These are phyloP conservation scores for Drosophila sp. DNA, from an alignment of 1,140 invertebrate genomes.

Conservation along the genomic window DNA sequence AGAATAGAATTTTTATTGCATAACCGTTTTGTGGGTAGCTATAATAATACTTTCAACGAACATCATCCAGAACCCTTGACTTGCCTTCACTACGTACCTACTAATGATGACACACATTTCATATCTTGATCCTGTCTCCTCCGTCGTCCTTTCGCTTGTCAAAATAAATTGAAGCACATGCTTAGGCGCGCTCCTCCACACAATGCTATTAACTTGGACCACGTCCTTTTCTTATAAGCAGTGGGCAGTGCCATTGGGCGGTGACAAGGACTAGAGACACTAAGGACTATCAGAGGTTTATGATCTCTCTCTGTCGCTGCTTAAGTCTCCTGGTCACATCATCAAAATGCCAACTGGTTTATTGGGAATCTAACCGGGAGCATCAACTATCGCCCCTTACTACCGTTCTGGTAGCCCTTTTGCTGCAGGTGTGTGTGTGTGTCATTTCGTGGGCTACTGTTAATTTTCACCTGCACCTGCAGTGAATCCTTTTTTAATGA, in stretches of 20 bases:
- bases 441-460: constrained; percentile 33
- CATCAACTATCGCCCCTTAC: constrained; percentile 25
- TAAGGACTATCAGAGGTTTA: constrained; percentile 61
- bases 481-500: constrained; percentile 53
- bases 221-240: background rate
- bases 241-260: constrained; percentile 26
- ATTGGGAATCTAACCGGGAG: constrained; percentile 1
- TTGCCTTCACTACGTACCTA: constrained; percentile 44
- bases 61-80: constrained; percentile 57
- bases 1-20: constrained; percentile 68
- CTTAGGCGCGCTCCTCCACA: constrained; percentile 58
- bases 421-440: constrained; percentile 41
- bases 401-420: constrained; percentile 47
- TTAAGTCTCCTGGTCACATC: constrained; percentile 3
- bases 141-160: constrained; percentile 51
- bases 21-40: constrained; percentile 60
- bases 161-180: constrained; percentile 79
- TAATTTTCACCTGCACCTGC: constrained; percentile 15
- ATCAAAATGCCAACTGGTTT: constrained; percentile 30
- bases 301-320: constrained; percentile 52
- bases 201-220: constrained; percentile 57
- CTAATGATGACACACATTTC: constrained; percentile 81
- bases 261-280: constrained; percentile 21
- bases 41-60: constrained; percentile 43
- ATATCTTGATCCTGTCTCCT: constrained; percentile 63